A percentile compares a stretch with the other conserved stretches of the same genome.
Conservation (phyloP, 2,888 invertebrate genomes). For the Tuberolachnus salignus region DNA sequence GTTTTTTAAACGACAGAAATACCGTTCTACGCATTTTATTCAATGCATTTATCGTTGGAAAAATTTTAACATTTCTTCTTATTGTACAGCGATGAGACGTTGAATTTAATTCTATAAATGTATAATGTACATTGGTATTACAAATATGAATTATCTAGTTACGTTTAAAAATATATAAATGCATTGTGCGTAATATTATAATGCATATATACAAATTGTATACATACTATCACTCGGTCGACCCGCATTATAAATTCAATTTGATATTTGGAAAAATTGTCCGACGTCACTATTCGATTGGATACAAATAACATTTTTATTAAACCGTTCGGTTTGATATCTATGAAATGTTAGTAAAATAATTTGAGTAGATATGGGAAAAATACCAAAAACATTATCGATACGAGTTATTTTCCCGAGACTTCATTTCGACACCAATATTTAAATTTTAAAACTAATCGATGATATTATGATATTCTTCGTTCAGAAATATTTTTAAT, state of each 20-base stretch:
- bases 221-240: constrained; percentile 30
- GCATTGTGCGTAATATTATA: not conserved
- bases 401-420: too few species aligned
- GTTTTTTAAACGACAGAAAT: too few species aligned
- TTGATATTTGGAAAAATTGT: constrained; percentile 39
- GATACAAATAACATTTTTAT: constrained; percentile 32
- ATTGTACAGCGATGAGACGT: constrained; percentile 37
- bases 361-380: too few species aligned
- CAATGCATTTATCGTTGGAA: constrained; percentile 38
- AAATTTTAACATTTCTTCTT: constrained; percentile 46
- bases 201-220: not conserved
- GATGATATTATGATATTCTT: too few species aligned
- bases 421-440: too few species aligned
- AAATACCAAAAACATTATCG: too few species aligned
- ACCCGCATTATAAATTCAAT: constrained; percentile 28
- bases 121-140: not conserved
- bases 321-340: not conserved
- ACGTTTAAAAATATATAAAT: not conserved
- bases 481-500: too few species aligned
- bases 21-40: too few species aligned
- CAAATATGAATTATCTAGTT: not conserved
- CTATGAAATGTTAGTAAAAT: constrained; percentile 8
- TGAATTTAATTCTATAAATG: not conserved
- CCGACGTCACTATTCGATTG: constrained; percentile 41
- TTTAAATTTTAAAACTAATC: too few species aligned